Conservation (phyloP, 2,113 vertebrate species). For the Cisticola juncidis region DNA sequence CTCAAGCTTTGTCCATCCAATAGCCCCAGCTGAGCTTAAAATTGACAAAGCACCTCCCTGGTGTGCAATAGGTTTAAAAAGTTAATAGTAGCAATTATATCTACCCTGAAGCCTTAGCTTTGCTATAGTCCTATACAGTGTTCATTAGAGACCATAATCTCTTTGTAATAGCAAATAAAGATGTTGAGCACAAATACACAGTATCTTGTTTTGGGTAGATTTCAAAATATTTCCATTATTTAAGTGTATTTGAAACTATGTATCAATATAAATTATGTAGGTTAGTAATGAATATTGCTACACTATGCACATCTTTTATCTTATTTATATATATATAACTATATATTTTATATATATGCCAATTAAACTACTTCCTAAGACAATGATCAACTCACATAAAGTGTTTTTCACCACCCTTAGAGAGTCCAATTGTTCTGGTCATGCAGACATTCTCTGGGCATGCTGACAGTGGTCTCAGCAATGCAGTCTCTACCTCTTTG, state of each 20-base stretch:
- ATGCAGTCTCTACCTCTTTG: background rate
- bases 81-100: background rate
- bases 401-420: background rate
- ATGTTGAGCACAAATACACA: background rate
- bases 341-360: background rate
- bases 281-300: background rate
- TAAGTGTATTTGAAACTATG: background rate
- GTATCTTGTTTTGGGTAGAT: background rate
- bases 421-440: background rate
- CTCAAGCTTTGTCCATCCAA: background rate
- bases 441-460: background rate
- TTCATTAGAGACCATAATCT: background rate
- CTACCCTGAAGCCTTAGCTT: background rate
- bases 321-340: background rate
- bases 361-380: background rate
- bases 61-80: background rate
- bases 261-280: background rate
- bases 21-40: background rate
- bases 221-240: background rate
- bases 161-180: background rate
- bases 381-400: background rate
- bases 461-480: background rate
- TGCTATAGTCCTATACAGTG: background rate
- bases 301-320: background rate
- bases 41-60: background rate